Conservation (phyloP, 2,797 vertebrate genomes). For the Hybognathus amarus region DNA sequence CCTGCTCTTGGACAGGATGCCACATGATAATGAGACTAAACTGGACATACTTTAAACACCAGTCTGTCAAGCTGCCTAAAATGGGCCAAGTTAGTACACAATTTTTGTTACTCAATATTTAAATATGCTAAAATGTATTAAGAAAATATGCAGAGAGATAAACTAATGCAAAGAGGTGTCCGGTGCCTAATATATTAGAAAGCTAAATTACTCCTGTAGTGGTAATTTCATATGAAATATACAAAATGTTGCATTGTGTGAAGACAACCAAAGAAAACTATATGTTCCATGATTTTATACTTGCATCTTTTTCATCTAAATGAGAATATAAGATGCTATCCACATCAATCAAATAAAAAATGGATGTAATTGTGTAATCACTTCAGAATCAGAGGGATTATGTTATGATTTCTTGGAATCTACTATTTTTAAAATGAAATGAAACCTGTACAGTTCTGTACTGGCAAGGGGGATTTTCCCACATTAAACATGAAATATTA, state of each 20-base stretch:
- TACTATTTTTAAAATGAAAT: background rate
- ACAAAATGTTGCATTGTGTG: constrained; percentile 28
- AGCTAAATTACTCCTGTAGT: constrained; percentile 24
- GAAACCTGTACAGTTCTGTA: background rate
- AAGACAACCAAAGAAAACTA: background rate
- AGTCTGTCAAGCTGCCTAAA: background rate
- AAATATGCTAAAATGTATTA: background rate
- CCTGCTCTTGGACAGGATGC: constrained; percentile 60
- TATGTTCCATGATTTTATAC: background rate
- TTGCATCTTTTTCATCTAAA: background rate
- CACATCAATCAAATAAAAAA: background rate
- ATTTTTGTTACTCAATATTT: background rate
- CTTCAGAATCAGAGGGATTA: background rate
- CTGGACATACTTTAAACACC: background rate
- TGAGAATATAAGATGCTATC: background rate
- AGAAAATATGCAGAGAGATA: background rate
- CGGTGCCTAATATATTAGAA: constrained; percentile 10
- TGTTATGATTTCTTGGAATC: background rate
- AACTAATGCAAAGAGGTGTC: background rate
- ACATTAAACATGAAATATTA: constrained; percentile 27
- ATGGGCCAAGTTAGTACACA: background rate
- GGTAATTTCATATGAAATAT: constrained; percentile 26
- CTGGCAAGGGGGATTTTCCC: background rate
- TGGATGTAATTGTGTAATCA: background rate
- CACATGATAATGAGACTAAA: constrained; percentile 59